Evolutionary conservation across 1,140 invertebrate genomes (phyloP).

Genomic region (Polypedilum vanderplanki): DNA sequence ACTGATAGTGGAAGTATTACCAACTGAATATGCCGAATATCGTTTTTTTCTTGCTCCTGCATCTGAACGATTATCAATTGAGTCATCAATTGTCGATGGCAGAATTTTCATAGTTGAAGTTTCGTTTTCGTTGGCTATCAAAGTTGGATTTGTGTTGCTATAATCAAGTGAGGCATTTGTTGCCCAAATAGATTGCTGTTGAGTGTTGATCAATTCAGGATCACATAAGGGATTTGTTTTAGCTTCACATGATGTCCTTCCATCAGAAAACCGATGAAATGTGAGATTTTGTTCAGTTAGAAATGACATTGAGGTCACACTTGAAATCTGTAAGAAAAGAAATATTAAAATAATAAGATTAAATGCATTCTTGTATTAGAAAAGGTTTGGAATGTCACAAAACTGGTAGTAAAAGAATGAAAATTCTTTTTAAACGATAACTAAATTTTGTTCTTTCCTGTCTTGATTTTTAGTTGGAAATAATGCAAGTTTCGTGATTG

Average conservation of each 20-base stretch:
- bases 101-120: not conserved
- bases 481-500: not conserved
- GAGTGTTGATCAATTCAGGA: not conserved
- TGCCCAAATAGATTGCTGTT: constrained; percentile 9
- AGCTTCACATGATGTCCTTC: not conserved
- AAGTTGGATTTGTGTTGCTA: not conserved
- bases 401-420: not conserved
- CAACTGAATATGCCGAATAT: constrained; percentile 14
- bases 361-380: not conserved
- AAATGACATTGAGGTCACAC: constrained; percentile 27
- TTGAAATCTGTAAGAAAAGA: constrained; percentile 19
- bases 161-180: not conserved
- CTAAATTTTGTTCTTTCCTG: not conserved
- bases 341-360: not conserved
- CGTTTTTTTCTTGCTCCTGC: not conserved
- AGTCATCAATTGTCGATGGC: constrained; percentile 4
- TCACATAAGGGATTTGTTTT: not conserved
- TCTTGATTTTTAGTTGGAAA: not conserved
- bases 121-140: not conserved
- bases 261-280: constrained; percentile 29
- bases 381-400: not conserved
- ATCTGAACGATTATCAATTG: not conserved
- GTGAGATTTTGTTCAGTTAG: constrained; percentile 23
- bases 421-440: not conserved
- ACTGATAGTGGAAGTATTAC: not conserved